Base-by-base conservation (phyloP, 2,797 vertebrate genomes). In the Bufotes viridis region DNA sequence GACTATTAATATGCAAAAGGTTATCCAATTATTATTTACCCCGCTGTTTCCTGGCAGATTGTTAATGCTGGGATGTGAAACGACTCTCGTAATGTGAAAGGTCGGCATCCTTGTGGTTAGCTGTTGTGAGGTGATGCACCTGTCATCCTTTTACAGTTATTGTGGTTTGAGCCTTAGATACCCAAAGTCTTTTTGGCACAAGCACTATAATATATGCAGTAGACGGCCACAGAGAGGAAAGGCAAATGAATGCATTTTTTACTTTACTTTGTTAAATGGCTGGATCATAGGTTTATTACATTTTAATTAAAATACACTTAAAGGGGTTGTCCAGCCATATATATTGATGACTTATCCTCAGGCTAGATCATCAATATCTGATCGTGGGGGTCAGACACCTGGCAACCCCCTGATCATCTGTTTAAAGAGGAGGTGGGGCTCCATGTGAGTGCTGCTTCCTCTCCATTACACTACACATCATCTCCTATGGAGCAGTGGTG, bases 21-120 rank as follows among this genome's bases (percentile, higher is more conserved):
- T 89, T 89, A 89, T 87, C 88, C 88, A 89, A 89, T 89, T 89
- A 89, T 89, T 89, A 87, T 89, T 87, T 87, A 80, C 88, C 88
- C 88, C 82, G 85, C 88, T 89, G 88, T 89, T 89, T 89, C 76
- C 80, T 89, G 88, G 88, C 88, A 89, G 88, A 87, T 89, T 89
- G 88, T 89, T 83, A 89, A 84, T 89, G 81, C 88, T 84, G 88
- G 85, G 74, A 87, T 84, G 81, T 84, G 85, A 89, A 87, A 87
- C 81, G 82, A 87, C 74, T 78, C 88, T 89, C 74, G 75, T 55
- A 89, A 87, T 79, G 88, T 84, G 81, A 89, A 89, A 89, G 88
- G 88, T 89, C 85, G 75, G 74, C 85, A 87, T 87, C 88, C 87
- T 89, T 89, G 88, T 84, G 85, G 82, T 75, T 87, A 75, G 65